These are phyloP conservation scores for Corythoichthys intestinalis DNA, from an alignment of 2,113 vertebrate species.

Conservation along the genomic window DNA sequence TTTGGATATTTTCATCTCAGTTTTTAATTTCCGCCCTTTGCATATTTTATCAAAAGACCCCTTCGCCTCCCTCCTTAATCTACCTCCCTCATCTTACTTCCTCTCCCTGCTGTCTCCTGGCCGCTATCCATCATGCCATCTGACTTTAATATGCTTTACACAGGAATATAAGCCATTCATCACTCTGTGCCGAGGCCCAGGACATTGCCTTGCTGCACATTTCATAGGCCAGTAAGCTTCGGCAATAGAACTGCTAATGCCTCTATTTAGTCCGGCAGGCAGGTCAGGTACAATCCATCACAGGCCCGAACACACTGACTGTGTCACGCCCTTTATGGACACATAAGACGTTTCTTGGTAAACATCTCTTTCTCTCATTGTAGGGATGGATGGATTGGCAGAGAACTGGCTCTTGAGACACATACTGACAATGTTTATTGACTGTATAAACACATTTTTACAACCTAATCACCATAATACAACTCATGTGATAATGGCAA, in stretches of 20 bases:
- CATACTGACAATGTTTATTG: not conserved
- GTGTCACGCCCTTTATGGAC: conserved; percentile 30
- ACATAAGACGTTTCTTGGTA: conserved; percentile 30
- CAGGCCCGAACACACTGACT: conserved; percentile 15
- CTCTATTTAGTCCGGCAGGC: conserved; percentile 61
- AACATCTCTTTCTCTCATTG: conserved; percentile 33
- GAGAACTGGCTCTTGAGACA: not conserved
- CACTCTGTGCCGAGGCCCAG: conserved; percentile 49
- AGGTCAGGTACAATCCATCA: conserved; percentile 46
- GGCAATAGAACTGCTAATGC: conserved; percentile 55
- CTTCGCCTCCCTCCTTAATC: conserved; percentile 25
- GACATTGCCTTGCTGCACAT: conserved; percentile 56
- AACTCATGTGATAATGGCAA: not conserved
- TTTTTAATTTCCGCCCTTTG: conserved; percentile 71
- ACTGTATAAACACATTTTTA: not conserved
- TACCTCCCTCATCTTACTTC: conserved; percentile 20
- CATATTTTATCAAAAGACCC: conserved; percentile 66
- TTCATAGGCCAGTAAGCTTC: conserved; percentile 65
- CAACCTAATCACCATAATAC: not conserved
- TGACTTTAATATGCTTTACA: conserved; percentile 73
- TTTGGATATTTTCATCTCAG: conserved; percentile 65
- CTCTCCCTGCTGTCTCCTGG: conserved; percentile 29
- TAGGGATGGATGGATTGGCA: conserved; percentile 17
- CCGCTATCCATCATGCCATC: conserved; percentile 61
- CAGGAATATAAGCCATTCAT: conserved; percentile 67